Evolutionary conservation across 1,140 invertebrate genomes (phyloP), one percentile per base, ranked within the genome.

Genomic region (Hesperophylax magnus): DNA sequence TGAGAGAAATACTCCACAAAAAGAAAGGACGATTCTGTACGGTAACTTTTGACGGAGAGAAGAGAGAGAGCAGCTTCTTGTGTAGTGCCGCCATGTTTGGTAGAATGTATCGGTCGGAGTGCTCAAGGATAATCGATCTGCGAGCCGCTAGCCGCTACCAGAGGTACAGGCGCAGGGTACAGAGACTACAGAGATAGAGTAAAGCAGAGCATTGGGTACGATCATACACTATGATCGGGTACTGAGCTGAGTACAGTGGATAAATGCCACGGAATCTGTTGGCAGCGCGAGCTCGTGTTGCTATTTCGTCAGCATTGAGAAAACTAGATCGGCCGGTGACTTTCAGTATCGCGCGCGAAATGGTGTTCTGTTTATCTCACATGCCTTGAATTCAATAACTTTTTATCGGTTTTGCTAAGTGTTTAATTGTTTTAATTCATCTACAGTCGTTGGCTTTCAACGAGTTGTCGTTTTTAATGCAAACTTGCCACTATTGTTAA

Each of bases 251-350:
- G n/a, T 24, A 14, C 67, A 22, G 34, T 20, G 67, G 31, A 53
- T 71, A 71, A 71, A 71, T 52, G 67, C 67, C 67, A 52, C 67
- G 27, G 63, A n/a, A 20, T 71, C 34, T 20, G 67, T 71, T 53
- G 67, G 34, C 34, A 71, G 47, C 67, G 67, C 67, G 67, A 71
- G 47, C 67, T 71, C 67, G 67, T 11, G 39, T 52, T 52, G 67
- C 34, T 71, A 71, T 71, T 71, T 71, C 67, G 67, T 52, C 63
- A 67, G 63, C 67, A 52, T 52, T 65, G 39, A 71, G 67, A 71
- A 65, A 71, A 71, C 67, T 71, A 71, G 67, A 71, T 71, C 67
- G 67, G 31, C 34, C 67, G 67, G 63, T 22, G 39, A 24, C 67
- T 47, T 24, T 71, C 39, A 52, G 31, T 71, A 71, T 52, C 31